These are phyloP conservation scores for Sphaeridia pumilis DNA, from an alignment of 2,888 invertebrate genomes.

Conservation along the genomic window DNA sequence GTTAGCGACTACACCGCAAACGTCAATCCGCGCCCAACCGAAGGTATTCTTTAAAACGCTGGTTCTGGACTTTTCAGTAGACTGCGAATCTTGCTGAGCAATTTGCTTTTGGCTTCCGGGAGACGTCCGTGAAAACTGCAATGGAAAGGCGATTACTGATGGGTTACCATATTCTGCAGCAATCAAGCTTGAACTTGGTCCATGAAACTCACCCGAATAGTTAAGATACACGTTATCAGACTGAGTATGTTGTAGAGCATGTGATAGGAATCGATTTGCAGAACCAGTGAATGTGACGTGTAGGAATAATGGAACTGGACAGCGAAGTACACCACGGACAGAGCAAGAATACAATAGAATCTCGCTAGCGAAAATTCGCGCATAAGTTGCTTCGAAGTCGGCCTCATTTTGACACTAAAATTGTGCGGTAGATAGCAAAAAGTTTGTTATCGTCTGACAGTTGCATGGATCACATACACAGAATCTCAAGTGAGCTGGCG, in stretches of 20 bases:
- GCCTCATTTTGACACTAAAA: constrained; percentile 13
- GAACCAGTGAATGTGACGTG: constrained; percentile 77
- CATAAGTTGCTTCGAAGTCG: constrained; percentile 19
- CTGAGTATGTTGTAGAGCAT: constrained; percentile 88
- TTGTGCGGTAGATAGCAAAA: not conserved
- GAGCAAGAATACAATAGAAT: constrained; percentile 53
- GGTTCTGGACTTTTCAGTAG: constrained; percentile 43
- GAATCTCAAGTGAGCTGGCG: too few relatives aligned
- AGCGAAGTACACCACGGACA: constrained; percentile 64
- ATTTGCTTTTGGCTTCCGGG: not conserved
- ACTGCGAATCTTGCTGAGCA: not conserved
- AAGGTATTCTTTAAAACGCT: constrained; percentile 68
- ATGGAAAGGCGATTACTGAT: not conserved
- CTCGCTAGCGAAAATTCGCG: constrained; percentile 31
- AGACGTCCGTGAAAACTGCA: not conserved
- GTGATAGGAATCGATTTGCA: constrained; percentile 86
- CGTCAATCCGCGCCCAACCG: constrained; percentile 82
- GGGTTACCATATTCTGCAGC: not conserved
- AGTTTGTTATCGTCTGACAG: too few relatives aligned
- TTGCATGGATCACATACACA: too few relatives aligned
- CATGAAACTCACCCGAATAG: constrained; percentile 55
- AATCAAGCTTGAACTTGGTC: not conserved
- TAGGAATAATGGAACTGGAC: constrained; percentile 76
- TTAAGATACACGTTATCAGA: constrained; percentile 62
- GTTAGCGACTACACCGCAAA: constrained; percentile 59